Conservation (phyloP, 2,888 invertebrate species). For the Nymphalis c-album region DNA sequence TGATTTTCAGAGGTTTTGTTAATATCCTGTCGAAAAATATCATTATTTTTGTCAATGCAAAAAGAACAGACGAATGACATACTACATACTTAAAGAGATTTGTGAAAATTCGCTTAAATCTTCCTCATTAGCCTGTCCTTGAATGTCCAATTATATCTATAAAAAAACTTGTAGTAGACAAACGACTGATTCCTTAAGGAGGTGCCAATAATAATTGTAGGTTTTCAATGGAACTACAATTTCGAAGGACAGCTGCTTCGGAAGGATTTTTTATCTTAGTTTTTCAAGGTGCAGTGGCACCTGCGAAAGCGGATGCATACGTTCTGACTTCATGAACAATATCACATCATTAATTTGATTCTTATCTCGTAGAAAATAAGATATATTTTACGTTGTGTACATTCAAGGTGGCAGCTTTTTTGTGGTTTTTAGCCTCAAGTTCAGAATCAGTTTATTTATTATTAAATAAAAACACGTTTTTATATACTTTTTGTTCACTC, state of each 20-base stretch:
- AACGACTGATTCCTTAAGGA: too few relatives aligned
- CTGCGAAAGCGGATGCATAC: conserved; percentile 36
- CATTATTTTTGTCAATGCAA: too few relatives aligned
- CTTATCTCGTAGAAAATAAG: conserved; percentile 17
- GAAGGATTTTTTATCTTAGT: conserved; percentile 35
- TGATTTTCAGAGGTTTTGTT: too few relatives aligned
- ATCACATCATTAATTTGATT: conserved; percentile 6
- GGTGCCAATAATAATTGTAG: conserved; percentile 1
- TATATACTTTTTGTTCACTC: not conserved
- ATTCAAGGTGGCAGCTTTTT: conserved; percentile 10
- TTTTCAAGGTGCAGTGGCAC: conserved; percentile 40
- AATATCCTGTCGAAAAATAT: too few relatives aligned
- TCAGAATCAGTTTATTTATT: not conserved
- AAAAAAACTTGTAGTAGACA: not conserved
- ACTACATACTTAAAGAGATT: too few relatives aligned
- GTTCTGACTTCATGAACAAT: conserved; percentile 22
- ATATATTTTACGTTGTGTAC: conserved; percentile 6
- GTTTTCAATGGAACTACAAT: conserved; percentile 13
- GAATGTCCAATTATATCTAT: not conserved
- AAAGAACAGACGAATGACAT: too few relatives aligned
- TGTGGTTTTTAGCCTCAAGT: conserved; percentile 7
- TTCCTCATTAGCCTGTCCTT: too few relatives aligned
- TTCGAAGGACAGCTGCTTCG: conserved; percentile 41
- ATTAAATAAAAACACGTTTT: not conserved
- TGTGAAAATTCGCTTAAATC: too few relatives aligned